Percentiles rank a stretch among this genome's conserved stretches.
Evolutionary conservation across 2,797 vertebrate species (phyloP).

Genomic region (Hemitrygon akajei): DNA sequence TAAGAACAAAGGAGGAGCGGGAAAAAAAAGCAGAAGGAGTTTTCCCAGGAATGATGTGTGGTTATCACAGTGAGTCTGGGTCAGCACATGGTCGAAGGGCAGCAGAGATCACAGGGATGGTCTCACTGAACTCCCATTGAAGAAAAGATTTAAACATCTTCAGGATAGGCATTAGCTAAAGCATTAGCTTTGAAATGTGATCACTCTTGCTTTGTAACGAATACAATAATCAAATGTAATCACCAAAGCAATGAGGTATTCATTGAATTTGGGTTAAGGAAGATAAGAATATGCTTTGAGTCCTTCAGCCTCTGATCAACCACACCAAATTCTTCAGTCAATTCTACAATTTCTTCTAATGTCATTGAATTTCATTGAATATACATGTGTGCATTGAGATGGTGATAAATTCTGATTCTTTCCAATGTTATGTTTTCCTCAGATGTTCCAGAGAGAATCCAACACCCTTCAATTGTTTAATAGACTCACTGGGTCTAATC

Average conservation of each 20-base stretch:
- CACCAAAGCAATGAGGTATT: background rate
- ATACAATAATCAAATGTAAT: background rate
- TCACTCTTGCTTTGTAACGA: background rate
- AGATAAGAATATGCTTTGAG: background rate
- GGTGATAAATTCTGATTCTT: background rate
- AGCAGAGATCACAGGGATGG: too few species aligned
- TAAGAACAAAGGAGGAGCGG: too few species aligned
- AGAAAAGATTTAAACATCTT: too few species aligned
- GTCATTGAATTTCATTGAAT: background rate
- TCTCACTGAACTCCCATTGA: too few species aligned
- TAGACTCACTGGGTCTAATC: slow-evolving; percentile 57
- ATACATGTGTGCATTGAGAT: background rate
- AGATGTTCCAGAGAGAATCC: slow-evolving; percentile 81
- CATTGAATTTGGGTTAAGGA: background rate
- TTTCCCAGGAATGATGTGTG: too few species aligned
- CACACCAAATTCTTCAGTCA: background rate
- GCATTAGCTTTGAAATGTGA: background rate
- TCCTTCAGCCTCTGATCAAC: background rate
- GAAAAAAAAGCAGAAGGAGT: too few species aligned
- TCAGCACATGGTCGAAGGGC: too few species aligned
- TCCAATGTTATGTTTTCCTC: background rate
- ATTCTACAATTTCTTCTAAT: background rate
- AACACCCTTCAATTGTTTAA: slow-evolving; percentile 72
- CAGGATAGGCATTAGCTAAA: background rate
- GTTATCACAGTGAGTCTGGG: too few species aligned